phyloP scores from a whole-genome alignment of 2,113 vertebrate species.

The Riparia riparia region DNA sequence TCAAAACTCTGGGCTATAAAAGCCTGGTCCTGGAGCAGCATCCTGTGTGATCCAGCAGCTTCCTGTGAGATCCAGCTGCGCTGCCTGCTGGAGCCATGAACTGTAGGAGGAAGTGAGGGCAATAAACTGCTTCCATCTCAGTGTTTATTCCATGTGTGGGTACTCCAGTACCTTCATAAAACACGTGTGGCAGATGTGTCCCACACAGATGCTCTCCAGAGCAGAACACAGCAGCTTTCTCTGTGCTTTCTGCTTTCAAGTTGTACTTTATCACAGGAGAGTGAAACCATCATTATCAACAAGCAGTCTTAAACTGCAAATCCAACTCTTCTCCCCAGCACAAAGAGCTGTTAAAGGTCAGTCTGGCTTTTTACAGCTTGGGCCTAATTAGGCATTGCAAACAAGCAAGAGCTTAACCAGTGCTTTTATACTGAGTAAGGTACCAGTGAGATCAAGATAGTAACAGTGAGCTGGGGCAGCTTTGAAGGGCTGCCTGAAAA shows the following conservation, averaged over 20 bases:
- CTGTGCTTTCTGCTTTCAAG: not conserved
- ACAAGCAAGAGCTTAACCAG: not conserved
- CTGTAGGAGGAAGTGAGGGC: not conserved
- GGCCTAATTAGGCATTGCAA: not conserved
- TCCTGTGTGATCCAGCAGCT: not conserved
- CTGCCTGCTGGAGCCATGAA: not conserved
- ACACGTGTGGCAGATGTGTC: not conserved
- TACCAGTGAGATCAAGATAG: not conserved
- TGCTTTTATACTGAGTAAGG: not conserved
- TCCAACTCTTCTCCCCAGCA: not conserved
- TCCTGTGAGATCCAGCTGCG: not conserved
- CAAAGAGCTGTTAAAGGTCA: constrained; percentile 8
- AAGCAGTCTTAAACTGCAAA: not conserved
- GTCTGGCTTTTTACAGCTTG: not conserved
- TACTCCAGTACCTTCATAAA: not conserved
- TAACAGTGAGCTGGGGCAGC: not conserved
- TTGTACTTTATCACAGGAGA: not conserved
- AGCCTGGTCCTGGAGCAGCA: not conserved
- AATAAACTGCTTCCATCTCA: not conserved
- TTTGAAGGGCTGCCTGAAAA: not conserved
- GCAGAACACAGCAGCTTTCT: not conserved
- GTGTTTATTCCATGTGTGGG: not conserved
- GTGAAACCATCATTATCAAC: not conserved
- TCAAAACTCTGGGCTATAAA: not conserved
- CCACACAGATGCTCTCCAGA: not conserved